Evolutionary conservation across 2,888 invertebrate species (phyloP).

Genomic region (Volucella inflata): DNA sequence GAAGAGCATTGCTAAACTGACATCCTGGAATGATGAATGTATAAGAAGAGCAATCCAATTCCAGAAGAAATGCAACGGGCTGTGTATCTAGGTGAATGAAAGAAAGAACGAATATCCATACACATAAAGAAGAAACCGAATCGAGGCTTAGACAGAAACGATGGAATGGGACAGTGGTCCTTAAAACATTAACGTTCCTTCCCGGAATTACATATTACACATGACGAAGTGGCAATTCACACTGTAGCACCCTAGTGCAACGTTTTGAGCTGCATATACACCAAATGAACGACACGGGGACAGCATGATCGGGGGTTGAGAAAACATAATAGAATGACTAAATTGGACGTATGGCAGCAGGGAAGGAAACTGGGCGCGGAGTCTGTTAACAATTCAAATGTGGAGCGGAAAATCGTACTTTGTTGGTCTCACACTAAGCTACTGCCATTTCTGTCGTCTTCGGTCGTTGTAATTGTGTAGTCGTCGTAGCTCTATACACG

Average conservation of each 20-base stretch:
- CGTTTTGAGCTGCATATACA: conserved; percentile 9
- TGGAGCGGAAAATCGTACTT: conserved; percentile 58
- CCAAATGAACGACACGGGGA: conserved; percentile 1
- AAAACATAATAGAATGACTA: too few relatives aligned
- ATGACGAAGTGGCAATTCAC: conserved; percentile 57
- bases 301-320: not conserved
- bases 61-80: not conserved
- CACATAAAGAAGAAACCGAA: not conserved
- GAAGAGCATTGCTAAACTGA: conserved; percentile 60
- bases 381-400: conserved; percentile 43
- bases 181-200: conserved; percentile 45
- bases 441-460: not conserved
- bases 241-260: conserved; percentile 34
- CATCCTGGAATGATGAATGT: conserved; percentile 46
- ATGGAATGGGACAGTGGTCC: conserved; percentile 8
- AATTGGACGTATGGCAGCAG: not conserved
- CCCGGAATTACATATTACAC: conserved; percentile 47
- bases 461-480: too few relatives aligned
- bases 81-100: not conserved
- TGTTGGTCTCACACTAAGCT: conserved; percentile 30
- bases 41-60: conserved; percentile 39
- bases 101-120: not conserved
- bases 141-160: conserved; percentile 2
- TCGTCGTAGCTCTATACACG: conserved; percentile 1
- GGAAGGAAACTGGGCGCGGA: not conserved